Evolutionary conservation across 1,140 invertebrate genomes (phyloP).

Genomic region (Drosophila serrata): DNA sequence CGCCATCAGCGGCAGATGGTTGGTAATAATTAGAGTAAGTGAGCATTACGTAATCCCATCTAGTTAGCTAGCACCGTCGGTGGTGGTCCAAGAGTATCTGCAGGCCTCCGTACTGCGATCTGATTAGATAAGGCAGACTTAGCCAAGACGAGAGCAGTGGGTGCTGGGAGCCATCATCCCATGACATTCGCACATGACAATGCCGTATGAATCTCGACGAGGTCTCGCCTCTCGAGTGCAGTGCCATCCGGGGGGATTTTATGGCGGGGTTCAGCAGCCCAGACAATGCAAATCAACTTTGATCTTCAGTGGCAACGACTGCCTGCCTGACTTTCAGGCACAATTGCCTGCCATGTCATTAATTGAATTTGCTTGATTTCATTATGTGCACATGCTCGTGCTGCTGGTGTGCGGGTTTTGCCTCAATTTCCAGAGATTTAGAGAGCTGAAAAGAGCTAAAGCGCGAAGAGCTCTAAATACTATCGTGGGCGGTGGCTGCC

Average conservation of each 20-base stretch:
- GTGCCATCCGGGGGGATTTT: slow-evolving; percentile 23
- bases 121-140: slow-evolving; percentile 44
- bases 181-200: slow-evolving; percentile 48
- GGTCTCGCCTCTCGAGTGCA: slow-evolving; percentile 8
- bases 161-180: not conserved
- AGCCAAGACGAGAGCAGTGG: slow-evolving; percentile 10
- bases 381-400: slow-evolving; percentile 42
- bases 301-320: slow-evolving; percentile 18
- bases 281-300: slow-evolving; percentile 47
- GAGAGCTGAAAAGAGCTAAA: slow-evolving; percentile 7
- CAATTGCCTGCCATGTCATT: slow-evolving; percentile 49
- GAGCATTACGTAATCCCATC: slow-evolving; percentile 61
- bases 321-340: slow-evolving; percentile 27
- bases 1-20: slow-evolving; percentile 39
- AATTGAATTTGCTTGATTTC: slow-evolving; percentile 77
- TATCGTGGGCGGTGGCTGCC: slow-evolving; percentile 44
- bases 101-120: slow-evolving; percentile 4
- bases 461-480: slow-evolving; percentile 17
- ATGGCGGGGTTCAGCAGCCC: slow-evolving; percentile 15
- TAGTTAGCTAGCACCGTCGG: slow-evolving; percentile 18
- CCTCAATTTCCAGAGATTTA: slow-evolving; percentile 28
- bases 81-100: slow-evolving; percentile 32
- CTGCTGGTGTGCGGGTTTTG: slow-evolving; percentile 21
- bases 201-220: slow-evolving; percentile 27
- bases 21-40: slow-evolving; percentile 63